These are phyloP conservation scores for Thinocorus orbignyianus DNA, from an alignment of 2,113 vertebrate species.

Conservation along the genomic window DNA sequence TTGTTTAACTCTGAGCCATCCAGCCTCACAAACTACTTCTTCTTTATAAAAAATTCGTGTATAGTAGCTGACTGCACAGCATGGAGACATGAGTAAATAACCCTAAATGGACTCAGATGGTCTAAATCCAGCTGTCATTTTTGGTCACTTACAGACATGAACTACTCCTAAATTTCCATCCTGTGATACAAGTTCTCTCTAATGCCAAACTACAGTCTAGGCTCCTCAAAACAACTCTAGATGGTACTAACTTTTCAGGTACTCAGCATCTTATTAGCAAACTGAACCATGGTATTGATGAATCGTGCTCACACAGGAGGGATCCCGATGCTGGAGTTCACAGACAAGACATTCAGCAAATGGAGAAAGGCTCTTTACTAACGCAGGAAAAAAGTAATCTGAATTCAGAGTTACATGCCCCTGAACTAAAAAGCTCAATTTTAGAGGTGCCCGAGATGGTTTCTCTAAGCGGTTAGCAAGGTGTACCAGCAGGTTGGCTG, in stretches of 20 bases:
- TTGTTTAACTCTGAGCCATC: not conserved
- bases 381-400: not conserved
- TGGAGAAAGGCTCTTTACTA: not conserved
- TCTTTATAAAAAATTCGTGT: not conserved
- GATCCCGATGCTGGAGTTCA: not conserved
- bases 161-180: not conserved
- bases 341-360: not conserved
- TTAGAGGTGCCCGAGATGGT: not conserved
- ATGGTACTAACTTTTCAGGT: not conserved
- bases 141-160: not conserved
- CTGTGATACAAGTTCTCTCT: not conserved
- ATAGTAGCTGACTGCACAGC: not conserved
- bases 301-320: not conserved
- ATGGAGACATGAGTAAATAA: not conserved
- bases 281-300: not conserved
- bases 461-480: fast-evolving
- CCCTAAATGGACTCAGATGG: not conserved
- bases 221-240: not conserved
- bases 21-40: not conserved
- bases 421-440: not conserved
- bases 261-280: not conserved
- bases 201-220: not conserved
- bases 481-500: not conserved
- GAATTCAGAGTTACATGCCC: not conserved
- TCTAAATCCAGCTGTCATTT: not conserved